Evolutionary conservation across 2,888 invertebrate species (phyloP).

Genomic region (Osmoderma eremita): DNA sequence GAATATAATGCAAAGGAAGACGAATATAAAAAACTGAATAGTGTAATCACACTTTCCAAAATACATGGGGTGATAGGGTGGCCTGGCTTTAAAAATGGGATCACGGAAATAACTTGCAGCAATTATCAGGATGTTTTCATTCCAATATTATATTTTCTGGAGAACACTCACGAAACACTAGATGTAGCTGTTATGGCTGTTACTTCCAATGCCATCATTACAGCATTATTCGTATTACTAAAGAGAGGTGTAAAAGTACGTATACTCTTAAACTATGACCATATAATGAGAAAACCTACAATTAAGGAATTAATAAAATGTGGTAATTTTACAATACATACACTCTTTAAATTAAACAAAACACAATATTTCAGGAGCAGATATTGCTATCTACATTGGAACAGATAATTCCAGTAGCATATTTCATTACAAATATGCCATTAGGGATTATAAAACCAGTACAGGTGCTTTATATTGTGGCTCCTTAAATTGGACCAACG

Average conservation of each 20-base stretch:
- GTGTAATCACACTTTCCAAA: constrained; percentile 54
- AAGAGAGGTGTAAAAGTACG: constrained; percentile 55
- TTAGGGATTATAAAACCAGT: constrained; percentile 55
- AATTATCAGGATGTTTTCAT: constrained; percentile 51
- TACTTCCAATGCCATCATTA: constrained; percentile 48
- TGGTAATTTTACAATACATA: constrained; percentile 46
- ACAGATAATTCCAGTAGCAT: constrained; percentile 50
- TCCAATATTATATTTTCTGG: constrained; percentile 56
- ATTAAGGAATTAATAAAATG: constrained; percentile 47
- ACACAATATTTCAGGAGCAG: constrained; percentile 48
- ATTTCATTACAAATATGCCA: constrained; percentile 59
- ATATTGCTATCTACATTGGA: constrained; percentile 52
- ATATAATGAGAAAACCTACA: constrained; percentile 36
- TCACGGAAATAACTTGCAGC: constrained; percentile 28
- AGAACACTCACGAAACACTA: constrained; percentile 52
- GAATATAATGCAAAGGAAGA: constrained; percentile 49
- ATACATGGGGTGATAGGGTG: constrained; percentile 52
- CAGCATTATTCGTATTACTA: constrained; percentile 51
- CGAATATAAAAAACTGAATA: constrained; percentile 55
- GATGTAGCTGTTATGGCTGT: constrained; percentile 56
- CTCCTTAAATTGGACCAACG: constrained; percentile 57
- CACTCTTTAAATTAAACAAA: background rate
- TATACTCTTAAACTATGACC: constrained; percentile 55
- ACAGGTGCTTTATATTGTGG: constrained; percentile 54
- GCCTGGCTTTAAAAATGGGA: constrained; percentile 46